Conservation (phyloP, 2,113 vertebrate genomes). For the Copsychus sechellarum region DNA sequence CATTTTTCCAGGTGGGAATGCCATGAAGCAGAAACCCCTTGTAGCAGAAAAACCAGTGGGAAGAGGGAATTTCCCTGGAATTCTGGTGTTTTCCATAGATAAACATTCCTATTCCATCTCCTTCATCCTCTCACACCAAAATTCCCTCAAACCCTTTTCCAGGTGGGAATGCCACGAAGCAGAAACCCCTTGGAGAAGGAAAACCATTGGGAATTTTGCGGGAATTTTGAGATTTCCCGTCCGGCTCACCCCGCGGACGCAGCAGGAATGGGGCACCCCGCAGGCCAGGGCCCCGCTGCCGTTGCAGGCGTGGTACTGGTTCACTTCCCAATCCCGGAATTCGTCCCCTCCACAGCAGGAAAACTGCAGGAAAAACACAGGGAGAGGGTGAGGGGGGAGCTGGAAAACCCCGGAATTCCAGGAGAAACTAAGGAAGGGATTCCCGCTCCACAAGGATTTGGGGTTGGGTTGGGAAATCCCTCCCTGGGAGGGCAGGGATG, state of each 20-base stretch:
- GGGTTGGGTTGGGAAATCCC: neutral
- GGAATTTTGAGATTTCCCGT: neutral
- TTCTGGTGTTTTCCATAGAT: neutral
- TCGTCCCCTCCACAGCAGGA: slow-evolving; percentile 90
- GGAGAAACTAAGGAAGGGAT: neutral
- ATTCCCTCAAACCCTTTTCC: neutral
- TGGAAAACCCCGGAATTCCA: fast-evolving
- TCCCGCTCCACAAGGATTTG: fast-evolving
- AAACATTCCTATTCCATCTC: neutral
- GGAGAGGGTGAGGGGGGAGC: neutral
- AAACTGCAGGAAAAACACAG: slow-evolving; percentile 70
- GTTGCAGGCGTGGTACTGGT: slow-evolving; percentile 88
- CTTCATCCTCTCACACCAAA: neutral
- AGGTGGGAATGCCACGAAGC: neutral
- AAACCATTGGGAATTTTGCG: neutral
- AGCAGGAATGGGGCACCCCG: slow-evolving; percentile 90
- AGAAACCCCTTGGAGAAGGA: neutral
- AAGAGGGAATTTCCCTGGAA: neutral
- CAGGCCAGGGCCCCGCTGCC: slow-evolving; percentile 83
- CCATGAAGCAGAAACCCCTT: neutral
- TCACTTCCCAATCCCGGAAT: slow-evolving; percentile 87
- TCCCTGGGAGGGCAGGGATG: neutral
- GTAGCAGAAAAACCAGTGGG: too few species aligned
- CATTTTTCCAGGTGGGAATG: neutral
- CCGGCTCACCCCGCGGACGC: slow-evolving; percentile 74